phyloP scores from a whole-genome alignment of 2,113 vertebrate species.

The Lates calcarifer region DNA sequence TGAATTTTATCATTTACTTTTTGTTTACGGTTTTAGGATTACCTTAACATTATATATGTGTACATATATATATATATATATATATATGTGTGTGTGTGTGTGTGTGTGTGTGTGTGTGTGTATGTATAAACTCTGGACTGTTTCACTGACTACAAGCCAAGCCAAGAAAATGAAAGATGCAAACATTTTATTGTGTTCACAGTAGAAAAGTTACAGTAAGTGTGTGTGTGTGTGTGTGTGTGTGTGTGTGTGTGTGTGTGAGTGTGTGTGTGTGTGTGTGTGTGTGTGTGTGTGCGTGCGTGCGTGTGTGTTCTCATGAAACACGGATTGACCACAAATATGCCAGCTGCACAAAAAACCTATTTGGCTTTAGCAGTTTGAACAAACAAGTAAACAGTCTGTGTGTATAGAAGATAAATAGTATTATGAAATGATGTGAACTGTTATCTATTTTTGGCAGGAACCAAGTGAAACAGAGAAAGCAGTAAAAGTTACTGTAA shows the following conservation, averaged over 20 bases:
- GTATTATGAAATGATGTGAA: background rate
- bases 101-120: too few species aligned
- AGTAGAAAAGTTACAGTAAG: too few species aligned
- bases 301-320: too few species aligned
- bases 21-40: background rate
- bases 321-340: background rate
- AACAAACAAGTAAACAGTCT: constrained; percentile 1
- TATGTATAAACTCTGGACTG: background rate
- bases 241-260: background rate
- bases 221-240: too few species aligned
- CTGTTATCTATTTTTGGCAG: background rate
- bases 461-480: background rate
- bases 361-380: background rate
- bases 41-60: background rate
- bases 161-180: background rate
- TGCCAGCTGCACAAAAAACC: background rate
- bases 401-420: background rate
- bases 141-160: background rate
- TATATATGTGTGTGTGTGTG: too few species aligned
- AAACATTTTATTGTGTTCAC: background rate
- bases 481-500: background rate
- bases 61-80: too few species aligned
- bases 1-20: too few species aligned
- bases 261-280: background rate
- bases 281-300: too few species aligned